Base-by-base conservation (phyloP, 2,888 invertebrate species). In the Tipula lateralis region DNA sequence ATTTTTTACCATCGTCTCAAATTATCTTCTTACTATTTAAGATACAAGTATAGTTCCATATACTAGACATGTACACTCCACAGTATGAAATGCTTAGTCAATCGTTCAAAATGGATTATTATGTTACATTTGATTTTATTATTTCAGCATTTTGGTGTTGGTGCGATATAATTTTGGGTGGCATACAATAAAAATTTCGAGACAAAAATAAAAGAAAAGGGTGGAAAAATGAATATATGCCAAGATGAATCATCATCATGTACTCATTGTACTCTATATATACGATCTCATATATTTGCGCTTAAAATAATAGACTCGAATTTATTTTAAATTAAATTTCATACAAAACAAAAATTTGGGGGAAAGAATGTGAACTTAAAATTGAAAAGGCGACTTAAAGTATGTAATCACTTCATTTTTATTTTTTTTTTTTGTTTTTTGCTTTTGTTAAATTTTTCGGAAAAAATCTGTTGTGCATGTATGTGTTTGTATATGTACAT, bases 41-140 rank as follows among this genome's bases (percentile, higher is more conserved):
- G 66, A 24, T 24, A 66, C 19, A 24, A 66, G 24, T 66, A 66
- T 16, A 50, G 12, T 50, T 50, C 9, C 44, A 16, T 44, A 44
- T 16, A n/a, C n/a, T 16, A 50, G 5, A 50, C 0, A 16, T n/a
- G 66, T 66, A 44, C 16, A 66, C n/a, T n/a, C n/a, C n/a, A n/a
- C 24, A 24, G 24, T 66, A 66, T 24, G 24, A 24, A 66, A 24
- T 66, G 66, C 12, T 66, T 9, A 66, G 24, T 66, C 24, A 66
- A 66, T 66, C 66, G 66, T 66, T 66, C 66, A 66, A 66, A 66
- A 66, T 66, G 66, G 66, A 66, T 66, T 66, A 66, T 66, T 66
- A 24, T 24, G 24, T 66, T 66, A 66, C 24, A 66, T 66, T 66
- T 66, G 24, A 66, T 66, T 66, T 66, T 66, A 66, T 24, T 24